Evolutionary conservation across 2,113 vertebrate genomes (phyloP).

Genomic region (Paramisgurnus dabryanus): DNA sequence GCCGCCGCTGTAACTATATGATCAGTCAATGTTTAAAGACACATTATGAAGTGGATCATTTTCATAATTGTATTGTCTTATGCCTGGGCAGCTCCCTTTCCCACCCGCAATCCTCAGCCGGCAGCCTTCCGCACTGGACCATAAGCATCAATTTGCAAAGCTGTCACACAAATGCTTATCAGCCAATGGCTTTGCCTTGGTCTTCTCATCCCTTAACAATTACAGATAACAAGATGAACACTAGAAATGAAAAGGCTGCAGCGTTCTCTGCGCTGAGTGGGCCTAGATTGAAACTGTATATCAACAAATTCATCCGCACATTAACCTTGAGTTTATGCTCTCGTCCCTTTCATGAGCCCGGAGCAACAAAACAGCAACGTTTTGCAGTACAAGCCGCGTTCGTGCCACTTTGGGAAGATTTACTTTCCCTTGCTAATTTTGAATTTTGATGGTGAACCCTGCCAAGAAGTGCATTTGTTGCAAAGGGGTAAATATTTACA

Average conservation of each 20-base stretch:
- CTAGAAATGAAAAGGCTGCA: conserved; percentile 72
- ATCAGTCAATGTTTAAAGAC: conserved; percentile 42
- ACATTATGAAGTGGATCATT: conserved; percentile 53
- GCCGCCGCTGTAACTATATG: conserved; percentile 18
- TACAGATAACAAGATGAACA: conserved; percentile 75
- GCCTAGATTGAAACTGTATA: conserved; percentile 51
- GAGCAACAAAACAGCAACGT: neutral
- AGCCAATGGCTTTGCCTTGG: conserved; percentile 47
- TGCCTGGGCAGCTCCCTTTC: conserved; percentile 29
- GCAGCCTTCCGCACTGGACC: conserved; percentile 41
- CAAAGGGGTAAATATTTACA: conserved; percentile 58
- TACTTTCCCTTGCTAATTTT: conserved; percentile 52
- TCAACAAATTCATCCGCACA: conserved; percentile 59
- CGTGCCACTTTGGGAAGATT: neutral
- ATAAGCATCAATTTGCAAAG: conserved; percentile 60
- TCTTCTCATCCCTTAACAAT: conserved; percentile 64
- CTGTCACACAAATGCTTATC: conserved; percentile 58
- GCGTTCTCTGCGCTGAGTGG: conserved; percentile 53
- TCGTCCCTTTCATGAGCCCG: neutral
- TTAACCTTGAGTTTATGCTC: conserved; percentile 68
- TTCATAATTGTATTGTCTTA: conserved; percentile 55
- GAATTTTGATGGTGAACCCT: conserved; percentile 43
- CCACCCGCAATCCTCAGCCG: conserved; percentile 34
- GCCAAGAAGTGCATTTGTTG: conserved; percentile 22
- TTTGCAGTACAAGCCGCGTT: neutral